Conservation (phyloP, 2,888 invertebrate genomes). For the Neoascia interrupta region DNA sequence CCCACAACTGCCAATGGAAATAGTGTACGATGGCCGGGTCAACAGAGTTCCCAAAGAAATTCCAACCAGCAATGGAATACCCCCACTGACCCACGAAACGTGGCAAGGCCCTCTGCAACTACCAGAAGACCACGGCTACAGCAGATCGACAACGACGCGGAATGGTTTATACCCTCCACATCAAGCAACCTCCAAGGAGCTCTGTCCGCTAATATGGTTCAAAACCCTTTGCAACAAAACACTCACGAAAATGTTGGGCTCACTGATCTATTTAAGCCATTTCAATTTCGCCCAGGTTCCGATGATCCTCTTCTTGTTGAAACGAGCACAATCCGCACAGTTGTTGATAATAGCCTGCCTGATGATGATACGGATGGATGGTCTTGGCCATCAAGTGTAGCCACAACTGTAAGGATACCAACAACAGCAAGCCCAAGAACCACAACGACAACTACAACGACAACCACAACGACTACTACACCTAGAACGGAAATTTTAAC, state of each 20-base stretch:
- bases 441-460: slow-evolving; percentile 6
- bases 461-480: not conserved
- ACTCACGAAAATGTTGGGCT: slow-evolving; percentile 45
- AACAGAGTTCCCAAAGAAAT: too few species aligned
- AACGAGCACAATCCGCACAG: not conserved
- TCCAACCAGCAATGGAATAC: too few species aligned
- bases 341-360: not conserved
- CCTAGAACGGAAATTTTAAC: not conserved
- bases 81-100: not conserved
- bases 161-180: slow-evolving; percentile 2
- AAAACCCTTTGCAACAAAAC: slow-evolving; percentile 3
- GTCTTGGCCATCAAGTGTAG: slow-evolving; percentile 2
- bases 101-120: not conserved
- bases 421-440: not conserved
- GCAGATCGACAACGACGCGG: not conserved
- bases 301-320: slow-evolving; percentile 4
- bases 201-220: not conserved
- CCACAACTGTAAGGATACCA: too few species aligned
- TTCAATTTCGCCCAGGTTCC: slow-evolving; percentile 48
- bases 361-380: not conserved
- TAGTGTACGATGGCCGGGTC: slow-evolving; percentile 4
- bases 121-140: not conserved
- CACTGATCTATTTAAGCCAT: slow-evolving; percentile 72
- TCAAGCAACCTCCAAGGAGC: not conserved
- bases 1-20: not conserved